Base-by-base conservation (phyloP, 2,113 vertebrate genomes). In the Embiotoca jacksoni region DNA sequence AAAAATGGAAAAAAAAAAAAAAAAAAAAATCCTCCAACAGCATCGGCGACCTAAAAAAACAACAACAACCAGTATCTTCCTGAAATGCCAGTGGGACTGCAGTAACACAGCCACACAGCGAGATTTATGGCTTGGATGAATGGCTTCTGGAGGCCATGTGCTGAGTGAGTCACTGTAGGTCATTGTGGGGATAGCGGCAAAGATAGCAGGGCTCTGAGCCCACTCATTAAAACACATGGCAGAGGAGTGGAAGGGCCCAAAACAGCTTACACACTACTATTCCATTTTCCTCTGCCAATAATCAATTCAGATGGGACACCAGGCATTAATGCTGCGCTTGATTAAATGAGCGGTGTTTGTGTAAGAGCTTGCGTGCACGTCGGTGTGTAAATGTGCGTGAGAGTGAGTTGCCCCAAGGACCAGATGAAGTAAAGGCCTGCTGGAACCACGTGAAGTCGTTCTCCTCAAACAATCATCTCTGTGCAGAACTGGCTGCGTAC, bases 81-180 rank as follows among this genome's bases (percentile, higher is more conserved):
- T 57, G 53, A 65, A 89, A 84, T 78, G 70, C 73, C 85, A 69
- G 50, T 75, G 75, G 85, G 88, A 78, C 62, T 72, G 86, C 84
- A 83, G 80, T 63, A 65, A 70, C 56, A 37, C 76, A 80, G 78
- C 74, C 76, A 70, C 75, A 72, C 54, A 44, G 81, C 57, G 78
- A 78, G 75, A 79, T 87, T 89, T 76, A 88, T 88, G 72, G 71
- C 80, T 81, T 57, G 65, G 80, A 76, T 83, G 82, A 81, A 80
- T 73, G 77, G 70, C 47, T 82, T 86, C 74, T 80, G 66, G 84
- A 84, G 85, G 85, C 78, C 78, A 70, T 75, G 90, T 80, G 85
- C 87, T 84, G 83, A 86, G 77, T 81, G 87, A 88, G 85, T 90
- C 85, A 86, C 84, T 78, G 32, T 57, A 66, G 89, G 88, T 90